A percentile compares a stretch with the other conserved stretches of the same genome.
These are phyloP conservation scores for Proales similis DNA, from an alignment of 1,140 invertebrate genomes.

Conservation along the genomic window DNA sequence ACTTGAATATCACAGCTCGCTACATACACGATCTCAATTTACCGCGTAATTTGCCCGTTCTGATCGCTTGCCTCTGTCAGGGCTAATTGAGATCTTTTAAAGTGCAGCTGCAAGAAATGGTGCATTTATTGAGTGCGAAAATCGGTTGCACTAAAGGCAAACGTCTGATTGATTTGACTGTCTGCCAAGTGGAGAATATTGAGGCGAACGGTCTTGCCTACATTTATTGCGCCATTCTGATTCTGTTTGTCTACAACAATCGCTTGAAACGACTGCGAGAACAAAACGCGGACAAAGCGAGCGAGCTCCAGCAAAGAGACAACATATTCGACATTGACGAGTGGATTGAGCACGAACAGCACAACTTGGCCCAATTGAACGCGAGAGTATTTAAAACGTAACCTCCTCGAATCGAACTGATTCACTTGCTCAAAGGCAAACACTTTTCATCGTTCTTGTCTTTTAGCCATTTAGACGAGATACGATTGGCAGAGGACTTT, in stretches of 20 bases:
- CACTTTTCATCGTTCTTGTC: not conserved
- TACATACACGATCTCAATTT: constrained; percentile 29
- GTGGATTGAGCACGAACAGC: not conserved
- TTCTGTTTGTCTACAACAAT: constrained; percentile 20
- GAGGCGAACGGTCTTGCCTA: constrained; percentile 16
- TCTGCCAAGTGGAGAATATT: constrained; percentile 13
- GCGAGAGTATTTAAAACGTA: no score
- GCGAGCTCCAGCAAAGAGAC: not conserved
- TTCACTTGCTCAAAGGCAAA: not conserved
- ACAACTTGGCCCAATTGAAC: no score
- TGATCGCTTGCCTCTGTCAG: not conserved
- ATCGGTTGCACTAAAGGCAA: not conserved
- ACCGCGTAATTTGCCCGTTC: constrained; percentile 18
- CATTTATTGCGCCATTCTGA: not conserved
- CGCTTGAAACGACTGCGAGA: not conserved
- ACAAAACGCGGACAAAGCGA: not conserved
- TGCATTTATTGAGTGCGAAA: constrained; percentile 23
- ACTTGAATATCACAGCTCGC: constrained; percentile 8
- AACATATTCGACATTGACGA: not conserved
- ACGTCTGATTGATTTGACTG: not conserved
- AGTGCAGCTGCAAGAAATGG: constrained; percentile 1
- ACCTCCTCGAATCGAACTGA: no score
- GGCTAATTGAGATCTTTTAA: not conserved
- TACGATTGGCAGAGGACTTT: not conserved
- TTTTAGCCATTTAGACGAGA: not conserved